These are phyloP conservation scores for Anseranas semipalmata DNA, from an alignment of 2,113 vertebrate genomes.

Conservation along the genomic window DNA sequence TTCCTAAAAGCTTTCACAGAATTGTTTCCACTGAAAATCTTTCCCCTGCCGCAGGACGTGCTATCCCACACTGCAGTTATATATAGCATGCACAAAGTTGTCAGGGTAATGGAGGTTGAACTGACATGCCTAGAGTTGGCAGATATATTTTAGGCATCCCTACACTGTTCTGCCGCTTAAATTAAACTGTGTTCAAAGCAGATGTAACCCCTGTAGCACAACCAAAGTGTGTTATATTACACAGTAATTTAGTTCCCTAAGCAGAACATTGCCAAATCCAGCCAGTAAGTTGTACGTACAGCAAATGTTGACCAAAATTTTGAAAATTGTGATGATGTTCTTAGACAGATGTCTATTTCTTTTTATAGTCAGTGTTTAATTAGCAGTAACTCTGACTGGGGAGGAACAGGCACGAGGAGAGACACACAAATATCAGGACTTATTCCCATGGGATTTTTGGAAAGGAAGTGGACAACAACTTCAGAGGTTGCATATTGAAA, in stretches of 20 bases:
- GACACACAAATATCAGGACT: accelerated
- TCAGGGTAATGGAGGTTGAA: constrained; percentile 32
- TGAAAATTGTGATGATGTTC: not conserved
- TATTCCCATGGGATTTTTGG: not conserved
- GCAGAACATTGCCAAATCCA: not conserved
- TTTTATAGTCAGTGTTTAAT: not conserved
- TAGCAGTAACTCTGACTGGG: not conserved
- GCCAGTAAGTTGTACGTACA: not conserved
- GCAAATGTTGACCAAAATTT: not conserved
- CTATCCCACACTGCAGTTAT: constrained; percentile 20
- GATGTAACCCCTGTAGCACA: constrained; percentile 1
- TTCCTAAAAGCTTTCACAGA: constrained; percentile 13
- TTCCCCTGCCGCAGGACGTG: not conserved
- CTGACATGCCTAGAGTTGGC: constrained; percentile 37
- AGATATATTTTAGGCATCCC: constrained; percentile 36
- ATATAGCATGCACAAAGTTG: constrained; percentile 10
- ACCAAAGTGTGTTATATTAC: not conserved
- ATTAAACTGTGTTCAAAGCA: constrained; percentile 27
- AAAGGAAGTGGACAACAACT: not conserved
- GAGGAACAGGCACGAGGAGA: not conserved
- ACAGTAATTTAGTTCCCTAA: not conserved
- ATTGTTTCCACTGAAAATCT: constrained; percentile 10
- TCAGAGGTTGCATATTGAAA: not conserved
- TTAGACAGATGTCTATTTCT: not conserved
- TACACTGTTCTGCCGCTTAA: constrained; percentile 21